Evolutionary conservation across 92 coral and sea anemone genomes (phyloP).

Genomic region (Scolanthus callimorphus): DNA sequence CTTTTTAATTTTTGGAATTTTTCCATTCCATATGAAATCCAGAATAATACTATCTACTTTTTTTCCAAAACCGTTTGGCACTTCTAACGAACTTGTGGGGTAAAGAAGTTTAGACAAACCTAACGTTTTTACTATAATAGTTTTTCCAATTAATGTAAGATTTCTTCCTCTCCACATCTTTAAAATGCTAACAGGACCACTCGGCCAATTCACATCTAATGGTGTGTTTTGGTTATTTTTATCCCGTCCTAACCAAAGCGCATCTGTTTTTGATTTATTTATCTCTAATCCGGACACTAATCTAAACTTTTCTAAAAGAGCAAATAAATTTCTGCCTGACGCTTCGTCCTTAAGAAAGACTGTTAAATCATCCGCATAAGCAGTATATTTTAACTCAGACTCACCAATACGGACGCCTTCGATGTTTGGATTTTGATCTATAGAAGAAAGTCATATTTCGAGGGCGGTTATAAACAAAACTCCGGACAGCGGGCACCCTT

Average conservation of each 20-base stretch:
- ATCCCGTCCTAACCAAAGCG: background rate
- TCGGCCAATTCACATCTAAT: no score
- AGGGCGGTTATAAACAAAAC: background rate
- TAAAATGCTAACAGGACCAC: no score
- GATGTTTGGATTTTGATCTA: background rate
- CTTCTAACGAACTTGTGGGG: no score
- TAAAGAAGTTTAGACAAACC: no score
- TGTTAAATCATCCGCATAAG: background rate
- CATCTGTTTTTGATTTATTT: slow-evolving; percentile 3
- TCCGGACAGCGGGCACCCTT: slow-evolving; percentile 5
- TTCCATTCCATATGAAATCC: slow-evolving; percentile 1
- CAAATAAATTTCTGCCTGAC: background rate
- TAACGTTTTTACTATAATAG: no score
- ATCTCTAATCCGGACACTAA: background rate
- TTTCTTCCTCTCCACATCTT: no score
- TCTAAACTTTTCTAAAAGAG: background rate
- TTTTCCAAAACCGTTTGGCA: slow-evolving; percentile 1
- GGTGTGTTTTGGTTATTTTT: background rate
- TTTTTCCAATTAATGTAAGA: no score
- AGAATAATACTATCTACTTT: background rate
- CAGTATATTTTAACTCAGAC: background rate
- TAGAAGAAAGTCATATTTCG: background rate
- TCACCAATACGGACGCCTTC: background rate
- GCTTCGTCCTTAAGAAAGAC: background rate
- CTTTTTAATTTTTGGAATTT: no score